Evolutionary conservation across 2,888 invertebrate genomes (phyloP), one percentile per base, ranked within the genome.

Genomic region (Gari tellinella): DNA sequence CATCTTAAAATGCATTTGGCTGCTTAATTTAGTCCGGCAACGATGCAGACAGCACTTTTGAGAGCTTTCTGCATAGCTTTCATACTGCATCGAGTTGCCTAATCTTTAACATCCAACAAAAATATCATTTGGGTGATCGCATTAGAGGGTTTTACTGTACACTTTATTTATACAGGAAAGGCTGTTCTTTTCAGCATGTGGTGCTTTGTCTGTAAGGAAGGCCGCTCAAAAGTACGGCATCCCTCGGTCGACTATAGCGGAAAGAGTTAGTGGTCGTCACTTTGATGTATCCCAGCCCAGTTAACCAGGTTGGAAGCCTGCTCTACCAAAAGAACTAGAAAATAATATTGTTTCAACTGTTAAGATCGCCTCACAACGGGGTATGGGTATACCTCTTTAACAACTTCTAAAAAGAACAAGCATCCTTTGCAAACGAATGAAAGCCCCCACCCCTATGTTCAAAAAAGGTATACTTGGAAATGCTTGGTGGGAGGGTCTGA

Each of bases 401-500:
- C 56, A 68, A n/a, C 19, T 68, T 15, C 60, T 53, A 15, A 21
- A 26, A 3, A 14, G 60, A 2, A 51, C 51, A 26, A n/a, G 31
- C 2, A 38, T 19, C 2, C 17, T 53, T 12, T 53, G 53, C 40
- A 38, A 19, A 40, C 12, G 19, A 37, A 37, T 53, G 17, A 53
- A 38, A 17, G 8, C 40, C 2, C 15, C 19, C 19, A 37, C 19
- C 4, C n/a, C 19, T 37, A 31, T 19, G 26, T 31, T 52, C 23
- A 49, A 7, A 7, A 52, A 52, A 10, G 26, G 26, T 5, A 52
- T 15, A 15, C 26, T 37, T 19, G 52, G 52, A 4, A 31, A 52
- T 10, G 56, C 45, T 8, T 66, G 61, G 61, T 64, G 52, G 53
- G 43, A 62, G 12, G 56, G 62, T 0, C 15, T 72, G 25, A 55